phyloP scores from a whole-genome alignment of 2,888 invertebrate species.

The Meganola albula region DNA sequence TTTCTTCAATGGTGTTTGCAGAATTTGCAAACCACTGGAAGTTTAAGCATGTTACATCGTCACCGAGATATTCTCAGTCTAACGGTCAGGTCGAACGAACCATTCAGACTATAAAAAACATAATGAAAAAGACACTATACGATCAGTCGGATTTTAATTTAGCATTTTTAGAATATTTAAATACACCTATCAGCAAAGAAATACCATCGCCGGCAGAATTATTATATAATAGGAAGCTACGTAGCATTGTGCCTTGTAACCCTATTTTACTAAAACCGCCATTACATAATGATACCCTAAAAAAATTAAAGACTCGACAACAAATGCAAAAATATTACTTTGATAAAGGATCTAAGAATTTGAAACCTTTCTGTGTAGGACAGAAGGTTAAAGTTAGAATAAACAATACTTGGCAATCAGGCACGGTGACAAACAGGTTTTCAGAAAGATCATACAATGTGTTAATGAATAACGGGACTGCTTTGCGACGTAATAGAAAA shows the following conservation, averaged over 20 bases:
- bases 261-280: neutral
- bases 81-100: neutral
- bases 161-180: neutral
- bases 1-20: slow-evolving; percentile 9
- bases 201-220: slow-evolving; percentile 1
- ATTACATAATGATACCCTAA: slow-evolving; percentile 1
- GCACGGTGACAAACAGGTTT: neutral
- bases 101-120: slow-evolving; percentile 13
- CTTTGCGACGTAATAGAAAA: neutral
- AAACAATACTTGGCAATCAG: neutral
- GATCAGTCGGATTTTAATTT: neutral
- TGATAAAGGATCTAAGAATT: neutral
- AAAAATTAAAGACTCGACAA: neutral
- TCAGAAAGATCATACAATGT: neutral
- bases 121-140: slow-evolving; percentile 14
- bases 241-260: neutral
- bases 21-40: slow-evolving; percentile 13
- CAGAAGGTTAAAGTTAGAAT: neutral
- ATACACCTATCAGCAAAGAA: neutral
- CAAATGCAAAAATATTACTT: neutral
- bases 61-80: slow-evolving; percentile 18
- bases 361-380: neutral
- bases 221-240: neutral
- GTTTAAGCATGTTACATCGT: slow-evolving; percentile 16
- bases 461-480: neutral